Conservation (phyloP, 2,113 vertebrate genomes). For the Sylvilagus bachmani region DNA sequence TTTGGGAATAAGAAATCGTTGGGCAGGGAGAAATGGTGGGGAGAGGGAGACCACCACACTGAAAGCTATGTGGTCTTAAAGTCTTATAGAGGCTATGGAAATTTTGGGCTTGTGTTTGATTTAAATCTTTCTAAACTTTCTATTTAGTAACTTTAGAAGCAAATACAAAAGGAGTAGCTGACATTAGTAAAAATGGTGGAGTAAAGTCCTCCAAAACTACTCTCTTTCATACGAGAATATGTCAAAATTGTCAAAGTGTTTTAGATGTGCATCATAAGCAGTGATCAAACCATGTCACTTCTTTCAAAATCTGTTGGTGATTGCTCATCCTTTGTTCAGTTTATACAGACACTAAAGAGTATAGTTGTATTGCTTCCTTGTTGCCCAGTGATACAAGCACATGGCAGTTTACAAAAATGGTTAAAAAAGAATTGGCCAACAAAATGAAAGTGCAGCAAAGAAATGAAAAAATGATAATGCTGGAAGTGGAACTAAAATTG, state of each 20-base stretch:
- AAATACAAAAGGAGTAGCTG: background rate
- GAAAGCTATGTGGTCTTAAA: background rate
- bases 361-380: background rate
- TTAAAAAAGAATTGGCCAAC: background rate
- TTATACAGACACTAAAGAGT: background rate
- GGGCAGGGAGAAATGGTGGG: background rate
- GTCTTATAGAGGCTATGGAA: background rate
- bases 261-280: background rate
- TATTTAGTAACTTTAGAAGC: constrained; percentile 36
- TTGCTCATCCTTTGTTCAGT: background rate
- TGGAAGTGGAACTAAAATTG: background rate
- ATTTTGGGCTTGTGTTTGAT: background rate
- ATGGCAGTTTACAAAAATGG: background rate
- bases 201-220: constrained; percentile 12
- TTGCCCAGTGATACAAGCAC: background rate
- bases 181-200: constrained; percentile 9
- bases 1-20: constrained; percentile 1
- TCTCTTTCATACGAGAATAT: background rate
- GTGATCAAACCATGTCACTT: background rate
- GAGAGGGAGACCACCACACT: background rate
- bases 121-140: constrained; percentile 10
- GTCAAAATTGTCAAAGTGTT: background rate
- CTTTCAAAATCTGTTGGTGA: background rate
- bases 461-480: background rate
- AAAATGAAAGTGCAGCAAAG: constrained; percentile 22